Evolutionary conservation across 1,140 invertebrate genomes (phyloP).

Genomic region (Dendroctonus valens): DNA sequence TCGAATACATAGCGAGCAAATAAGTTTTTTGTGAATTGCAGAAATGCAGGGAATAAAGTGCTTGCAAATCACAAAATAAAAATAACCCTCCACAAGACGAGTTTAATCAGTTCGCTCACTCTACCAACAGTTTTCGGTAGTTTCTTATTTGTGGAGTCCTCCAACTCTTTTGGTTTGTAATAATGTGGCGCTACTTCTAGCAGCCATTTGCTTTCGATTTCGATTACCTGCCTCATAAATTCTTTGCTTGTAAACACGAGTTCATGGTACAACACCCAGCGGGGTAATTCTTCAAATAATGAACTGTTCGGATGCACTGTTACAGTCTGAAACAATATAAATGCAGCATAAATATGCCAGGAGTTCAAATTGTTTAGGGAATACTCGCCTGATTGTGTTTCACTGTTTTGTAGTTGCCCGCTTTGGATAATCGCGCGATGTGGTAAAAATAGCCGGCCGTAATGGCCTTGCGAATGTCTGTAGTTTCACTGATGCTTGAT

Average conservation of each 20-base stretch:
- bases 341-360: not conserved
- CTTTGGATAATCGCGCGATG: constrained; percentile 89
- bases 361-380: not conserved
- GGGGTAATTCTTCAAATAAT: constrained; percentile 91
- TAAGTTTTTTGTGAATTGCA: too few relatives aligned
- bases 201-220: constrained; percentile 96
- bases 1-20: too few relatives aligned
- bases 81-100: not conserved
- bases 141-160: constrained; percentile 92
- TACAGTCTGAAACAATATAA: constrained; percentile 61
- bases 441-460: constrained; percentile 99
- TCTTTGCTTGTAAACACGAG: constrained; percentile 98
- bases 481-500: constrained; percentile 78
- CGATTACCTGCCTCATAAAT: constrained; percentile 94
- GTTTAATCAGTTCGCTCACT: constrained; percentile 54
- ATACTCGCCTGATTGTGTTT: constrained; percentile 81
- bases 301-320: constrained; percentile 96
- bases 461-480: constrained; percentile 90
- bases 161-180: constrained; percentile 92
- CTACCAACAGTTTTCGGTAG: constrained; percentile 90
- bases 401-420: constrained; percentile 93
- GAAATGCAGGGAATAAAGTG: too few relatives aligned
- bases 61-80: too few relatives aligned
- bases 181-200: constrained; percentile 98
- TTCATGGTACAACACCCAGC: constrained; percentile 97